Evolutionary conservation across 1,140 invertebrate genomes (phyloP).

Genomic region (Nasonia giraulti): DNA sequence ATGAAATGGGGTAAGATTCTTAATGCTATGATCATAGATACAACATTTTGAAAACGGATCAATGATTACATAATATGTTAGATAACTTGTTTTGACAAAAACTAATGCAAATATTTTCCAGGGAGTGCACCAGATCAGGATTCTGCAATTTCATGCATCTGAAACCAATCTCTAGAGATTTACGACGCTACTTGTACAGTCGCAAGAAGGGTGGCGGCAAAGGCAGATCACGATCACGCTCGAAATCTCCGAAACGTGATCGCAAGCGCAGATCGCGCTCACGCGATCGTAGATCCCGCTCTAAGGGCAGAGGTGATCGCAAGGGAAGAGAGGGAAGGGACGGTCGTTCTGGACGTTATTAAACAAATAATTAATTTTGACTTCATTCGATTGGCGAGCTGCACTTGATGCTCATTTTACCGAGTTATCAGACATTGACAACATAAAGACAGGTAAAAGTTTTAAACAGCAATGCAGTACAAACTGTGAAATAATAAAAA

Average conservation of each 20-base stretch:
- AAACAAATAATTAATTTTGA: constrained; percentile 17
- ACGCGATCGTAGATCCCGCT: constrained; percentile 68
- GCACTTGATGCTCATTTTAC: neutral
- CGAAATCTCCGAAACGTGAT: constrained; percentile 61
- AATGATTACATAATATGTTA: constrained; percentile 27
- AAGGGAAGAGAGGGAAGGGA: constrained; percentile 71
- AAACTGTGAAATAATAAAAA: neutral
- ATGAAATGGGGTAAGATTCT: constrained; percentile 92
- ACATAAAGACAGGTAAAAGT: neutral
- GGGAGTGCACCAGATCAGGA: constrained; percentile 96
- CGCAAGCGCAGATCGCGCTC: constrained; percentile 71
- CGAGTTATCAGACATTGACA: neutral
- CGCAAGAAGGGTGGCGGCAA: constrained; percentile 65
- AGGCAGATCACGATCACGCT: constrained; percentile 66
- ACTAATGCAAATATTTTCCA: constrained; percentile 63
- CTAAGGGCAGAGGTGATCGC: constrained; percentile 59
- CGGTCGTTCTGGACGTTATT: constrained; percentile 73
- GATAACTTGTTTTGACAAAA: constrained; percentile 3
- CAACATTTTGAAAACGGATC: constrained; percentile 10
- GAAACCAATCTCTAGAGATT: constrained; percentile 96
- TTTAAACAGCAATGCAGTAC: neutral
- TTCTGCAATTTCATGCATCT: constrained; percentile 99
- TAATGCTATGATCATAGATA: neutral
- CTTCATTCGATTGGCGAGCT: neutral
- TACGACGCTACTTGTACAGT: constrained; percentile 82